A percentile compares a stretch with the other conserved stretches of the same genome.
Conservation (phyloP, 2,888 invertebrate species). For the Acanthosepion lycidas region DNA sequence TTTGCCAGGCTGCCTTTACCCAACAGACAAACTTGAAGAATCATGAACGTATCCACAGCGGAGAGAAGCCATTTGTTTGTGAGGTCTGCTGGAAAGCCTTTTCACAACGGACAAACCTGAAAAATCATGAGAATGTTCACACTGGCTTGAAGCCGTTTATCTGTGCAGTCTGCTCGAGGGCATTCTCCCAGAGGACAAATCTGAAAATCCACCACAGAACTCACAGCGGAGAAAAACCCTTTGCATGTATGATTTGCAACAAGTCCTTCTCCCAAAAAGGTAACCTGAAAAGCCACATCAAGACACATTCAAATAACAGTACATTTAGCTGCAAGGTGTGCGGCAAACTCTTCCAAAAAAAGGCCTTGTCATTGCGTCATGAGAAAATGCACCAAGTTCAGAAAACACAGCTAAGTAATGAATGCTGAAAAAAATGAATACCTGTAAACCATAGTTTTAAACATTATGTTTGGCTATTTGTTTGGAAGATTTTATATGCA, state of each 20-base stretch:
- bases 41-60: constrained; percentile 33
- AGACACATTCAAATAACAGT: neutral
- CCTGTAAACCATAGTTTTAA: neutral
- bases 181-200: neutral
- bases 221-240: constrained; percentile 37
- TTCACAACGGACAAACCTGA: constrained; percentile 37
- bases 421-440: neutral
- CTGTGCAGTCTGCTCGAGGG: neutral
- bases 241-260: constrained; percentile 36
- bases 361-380: neutral
- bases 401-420: neutral
- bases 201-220: constrained; percentile 38
- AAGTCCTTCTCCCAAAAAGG: constrained; percentile 36
- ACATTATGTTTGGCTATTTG: neutral
- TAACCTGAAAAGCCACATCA: constrained; percentile 39
- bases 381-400: constrained; percentile 11
- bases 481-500: neutral
- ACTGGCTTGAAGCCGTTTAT: constrained; percentile 4
- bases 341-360: neutral
- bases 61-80: constrained; percentile 38
- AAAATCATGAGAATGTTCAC: constrained; percentile 36
- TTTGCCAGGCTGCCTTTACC: neutral
- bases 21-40: constrained; percentile 35
- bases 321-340: neutral
- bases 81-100: neutral